These are phyloP conservation scores for Didymodactylos carnosus DNA, from an alignment of 2,888 invertebrate species.

Conservation along the genomic window DNA sequence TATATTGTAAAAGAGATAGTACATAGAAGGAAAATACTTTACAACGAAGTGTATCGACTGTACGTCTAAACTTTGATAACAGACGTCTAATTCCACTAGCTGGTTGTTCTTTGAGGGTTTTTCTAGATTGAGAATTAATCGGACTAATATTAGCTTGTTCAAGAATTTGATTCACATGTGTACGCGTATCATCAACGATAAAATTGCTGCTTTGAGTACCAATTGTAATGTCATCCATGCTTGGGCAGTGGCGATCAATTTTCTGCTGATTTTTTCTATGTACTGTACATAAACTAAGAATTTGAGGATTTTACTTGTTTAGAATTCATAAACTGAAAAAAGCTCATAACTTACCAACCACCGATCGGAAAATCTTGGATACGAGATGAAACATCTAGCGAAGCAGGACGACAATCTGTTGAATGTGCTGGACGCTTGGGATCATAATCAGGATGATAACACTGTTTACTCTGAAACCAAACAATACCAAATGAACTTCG, in stretches of 20 bases:
- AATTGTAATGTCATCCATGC: not conserved
- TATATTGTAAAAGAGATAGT: too few species aligned
- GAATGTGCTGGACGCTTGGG: not conserved
- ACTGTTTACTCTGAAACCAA: not conserved
- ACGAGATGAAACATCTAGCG: not conserved
- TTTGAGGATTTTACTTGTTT: not conserved
- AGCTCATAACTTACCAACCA: not conserved
- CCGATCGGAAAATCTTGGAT: not conserved
- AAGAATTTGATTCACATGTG: not conserved
- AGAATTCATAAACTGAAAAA: not conserved
- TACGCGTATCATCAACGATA: not conserved
- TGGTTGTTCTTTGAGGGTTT: not conserved
- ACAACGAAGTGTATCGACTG: too few species aligned
- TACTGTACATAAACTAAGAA: not conserved
- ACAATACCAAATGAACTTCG: not conserved
- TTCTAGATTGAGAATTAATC: not conserved
- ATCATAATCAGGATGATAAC: not conserved
- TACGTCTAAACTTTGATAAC: not conserved
- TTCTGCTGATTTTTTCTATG: not conserved
- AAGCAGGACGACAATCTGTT: not conserved
- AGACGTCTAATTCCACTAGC: not conserved
- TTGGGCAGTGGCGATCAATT: not conserved
- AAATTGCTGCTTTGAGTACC: not conserved
- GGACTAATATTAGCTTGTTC: not conserved
- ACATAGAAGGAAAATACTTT: too few species aligned